Conservation (phyloP, 2,113 vertebrate species). For the Ramphastos sulfuratus region DNA sequence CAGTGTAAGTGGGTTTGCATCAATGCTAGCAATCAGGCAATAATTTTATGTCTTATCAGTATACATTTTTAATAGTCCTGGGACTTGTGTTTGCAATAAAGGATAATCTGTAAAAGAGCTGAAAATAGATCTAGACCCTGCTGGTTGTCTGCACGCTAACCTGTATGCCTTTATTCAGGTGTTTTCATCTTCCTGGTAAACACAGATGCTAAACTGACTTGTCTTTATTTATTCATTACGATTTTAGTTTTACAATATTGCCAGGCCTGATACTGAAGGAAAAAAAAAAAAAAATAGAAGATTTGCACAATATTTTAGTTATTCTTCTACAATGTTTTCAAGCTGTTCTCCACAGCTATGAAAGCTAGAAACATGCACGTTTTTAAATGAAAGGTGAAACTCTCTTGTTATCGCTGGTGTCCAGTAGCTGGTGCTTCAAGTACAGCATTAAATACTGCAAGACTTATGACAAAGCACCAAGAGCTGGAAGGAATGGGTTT, state of each 20-base stretch:
- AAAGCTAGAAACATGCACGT: slow-evolving; percentile 9
- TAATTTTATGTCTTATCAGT: slow-evolving; percentile 67
- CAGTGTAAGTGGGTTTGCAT: slow-evolving; percentile 71
- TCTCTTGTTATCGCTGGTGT: slow-evolving; percentile 52
- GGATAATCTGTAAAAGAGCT: slow-evolving; percentile 52
- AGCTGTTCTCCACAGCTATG: slow-evolving; percentile 4
- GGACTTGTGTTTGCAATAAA: slow-evolving; percentile 65
- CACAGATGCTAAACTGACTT: background rate
- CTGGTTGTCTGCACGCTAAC: slow-evolving; percentile 54
- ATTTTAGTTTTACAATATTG: background rate
- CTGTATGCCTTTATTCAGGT: slow-evolving; percentile 9
- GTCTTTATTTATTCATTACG: slow-evolving; percentile 49
- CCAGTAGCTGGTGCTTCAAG: slow-evolving; percentile 53
- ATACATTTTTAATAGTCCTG: slow-evolving; percentile 75
- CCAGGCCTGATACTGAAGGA: background rate
- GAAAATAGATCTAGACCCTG: slow-evolving; percentile 55
- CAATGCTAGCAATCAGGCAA: slow-evolving; percentile 67
- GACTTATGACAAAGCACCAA: slow-evolving; percentile 4
- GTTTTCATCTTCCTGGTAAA: slow-evolving; percentile 42
- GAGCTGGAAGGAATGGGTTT: background rate
- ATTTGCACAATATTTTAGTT: background rate
- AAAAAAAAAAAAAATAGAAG: background rate
- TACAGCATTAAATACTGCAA: slow-evolving; percentile 38
- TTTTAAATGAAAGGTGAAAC: slow-evolving; percentile 58
- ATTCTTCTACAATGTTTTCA: background rate